phyloP scores from a whole-genome alignment of 2,113 vertebrate genomes.

The Pelecanoides urinatrix region DNA sequence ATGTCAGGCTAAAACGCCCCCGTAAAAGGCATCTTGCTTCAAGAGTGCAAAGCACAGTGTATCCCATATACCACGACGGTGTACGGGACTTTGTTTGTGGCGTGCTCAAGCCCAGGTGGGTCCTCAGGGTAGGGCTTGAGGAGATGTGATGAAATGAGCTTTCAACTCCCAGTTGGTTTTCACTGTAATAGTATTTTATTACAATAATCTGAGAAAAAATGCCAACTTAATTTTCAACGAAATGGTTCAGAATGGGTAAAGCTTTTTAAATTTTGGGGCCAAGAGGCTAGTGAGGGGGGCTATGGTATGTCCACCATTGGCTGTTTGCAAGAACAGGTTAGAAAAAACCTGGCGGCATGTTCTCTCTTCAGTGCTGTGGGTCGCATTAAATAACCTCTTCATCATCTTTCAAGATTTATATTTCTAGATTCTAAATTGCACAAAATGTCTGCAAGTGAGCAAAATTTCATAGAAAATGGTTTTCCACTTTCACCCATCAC shows the following conservation, averaged over 20 bases:
- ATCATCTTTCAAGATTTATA: background rate
- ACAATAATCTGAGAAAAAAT: no score
- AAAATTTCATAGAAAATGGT: background rate
- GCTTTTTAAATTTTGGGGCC: background rate
- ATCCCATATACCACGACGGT: fast-evolving
- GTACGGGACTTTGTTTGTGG: fast-evolving
- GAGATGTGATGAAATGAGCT: fast-evolving
- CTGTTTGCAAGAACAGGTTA: background rate
- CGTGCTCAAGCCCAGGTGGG: background rate
- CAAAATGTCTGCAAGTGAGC: background rate
- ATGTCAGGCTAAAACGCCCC: background rate
- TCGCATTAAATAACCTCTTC: background rate
- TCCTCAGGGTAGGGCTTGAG: background rate
- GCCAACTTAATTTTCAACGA: background rate
- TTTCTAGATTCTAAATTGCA: background rate
- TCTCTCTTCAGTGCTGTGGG: background rate
- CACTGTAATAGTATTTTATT: background rate
- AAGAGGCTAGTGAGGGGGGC: no score
- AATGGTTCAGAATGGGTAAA: background rate
- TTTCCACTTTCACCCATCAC: background rate
- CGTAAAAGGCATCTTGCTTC: background rate
- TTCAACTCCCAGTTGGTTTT: background rate
- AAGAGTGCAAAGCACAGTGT: fast-evolving
- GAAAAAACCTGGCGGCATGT: background rate
- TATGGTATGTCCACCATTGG: fast-evolving